phyloP scores from a whole-genome alignment of 2,113 vertebrate species.

The Menura novaehollandiae region DNA sequence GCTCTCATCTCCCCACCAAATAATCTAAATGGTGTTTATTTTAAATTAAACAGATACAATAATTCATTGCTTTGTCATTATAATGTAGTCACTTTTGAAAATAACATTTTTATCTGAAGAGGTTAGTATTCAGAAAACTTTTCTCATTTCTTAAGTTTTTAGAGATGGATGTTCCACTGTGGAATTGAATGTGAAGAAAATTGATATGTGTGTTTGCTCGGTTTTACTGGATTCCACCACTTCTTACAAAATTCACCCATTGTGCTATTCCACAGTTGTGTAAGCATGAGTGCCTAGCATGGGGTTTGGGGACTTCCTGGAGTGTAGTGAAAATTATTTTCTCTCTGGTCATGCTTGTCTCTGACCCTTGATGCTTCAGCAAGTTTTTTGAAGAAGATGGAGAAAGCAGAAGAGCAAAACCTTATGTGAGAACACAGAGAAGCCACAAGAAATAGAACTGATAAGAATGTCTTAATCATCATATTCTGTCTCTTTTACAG shows the following conservation, averaged over 20 bases:
- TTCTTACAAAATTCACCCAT: not conserved
- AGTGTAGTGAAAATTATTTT: not conserved
- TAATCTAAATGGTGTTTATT: not conserved
- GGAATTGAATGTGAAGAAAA: not conserved
- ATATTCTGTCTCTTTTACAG: not conserved
- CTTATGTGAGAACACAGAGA: not conserved
- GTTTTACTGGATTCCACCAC: not conserved
- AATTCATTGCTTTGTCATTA: not conserved
- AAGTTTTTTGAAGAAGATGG: not conserved
- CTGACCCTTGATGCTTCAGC: not conserved
- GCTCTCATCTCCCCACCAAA: not conserved
- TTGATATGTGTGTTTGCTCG: not conserved
- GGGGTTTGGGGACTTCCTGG: not conserved
- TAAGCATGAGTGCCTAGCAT: not conserved
- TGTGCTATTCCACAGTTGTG: not conserved
- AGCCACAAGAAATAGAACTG: not conserved
- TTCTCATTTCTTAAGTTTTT: not conserved
- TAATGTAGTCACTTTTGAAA: not conserved
- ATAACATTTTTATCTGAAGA: not conserved
- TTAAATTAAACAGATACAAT: not conserved
- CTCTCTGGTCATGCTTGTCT: not conserved
- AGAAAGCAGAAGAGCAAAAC: not conserved
- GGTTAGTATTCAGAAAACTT: not conserved
- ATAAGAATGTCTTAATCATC: not conserved
- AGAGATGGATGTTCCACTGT: not conserved